Percentiles rank a stretch among this genome's conserved stretches.
Conservation (phyloP, 2,888 invertebrate genomes). For the Heterodera filipjevi region DNA sequence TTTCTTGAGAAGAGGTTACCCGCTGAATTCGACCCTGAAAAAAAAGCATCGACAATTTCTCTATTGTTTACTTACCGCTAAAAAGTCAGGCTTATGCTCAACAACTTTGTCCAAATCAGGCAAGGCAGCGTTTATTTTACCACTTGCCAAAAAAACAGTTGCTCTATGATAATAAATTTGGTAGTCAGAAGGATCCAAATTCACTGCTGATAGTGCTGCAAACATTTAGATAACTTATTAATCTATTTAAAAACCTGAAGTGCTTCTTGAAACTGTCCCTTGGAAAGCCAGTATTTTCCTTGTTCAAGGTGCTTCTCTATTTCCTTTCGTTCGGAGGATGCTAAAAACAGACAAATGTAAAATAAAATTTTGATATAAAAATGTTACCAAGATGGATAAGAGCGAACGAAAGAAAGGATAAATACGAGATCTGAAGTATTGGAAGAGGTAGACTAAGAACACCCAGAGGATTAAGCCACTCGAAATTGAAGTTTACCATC, state of each 20-base stretch:
- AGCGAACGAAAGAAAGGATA: neutral
- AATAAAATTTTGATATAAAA: slow-evolving; percentile 1
- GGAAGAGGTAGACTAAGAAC: slow-evolving; percentile 3
- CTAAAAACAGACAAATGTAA: slow-evolving; percentile 3
- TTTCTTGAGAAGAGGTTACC: slow-evolving; percentile 83
- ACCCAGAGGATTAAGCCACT: slow-evolving; percentile 13
- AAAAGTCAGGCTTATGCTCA: slow-evolving; percentile 91
- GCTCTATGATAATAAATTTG: slow-evolving; percentile 90
- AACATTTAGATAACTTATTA: slow-evolving; percentile 78
- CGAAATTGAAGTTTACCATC: slow-evolving; percentile 3
- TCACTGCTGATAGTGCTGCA: slow-evolving; percentile 98
- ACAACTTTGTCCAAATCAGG: slow-evolving; percentile 90
- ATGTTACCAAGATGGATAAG: slow-evolving; percentile 5
- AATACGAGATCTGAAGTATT: slow-evolving; percentile 4
- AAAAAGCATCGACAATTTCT: slow-evolving; percentile 23
- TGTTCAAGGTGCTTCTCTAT: slow-evolving; percentile 90
- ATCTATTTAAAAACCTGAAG: slow-evolving; percentile 17
- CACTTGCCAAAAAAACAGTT: slow-evolving; percentile 67
- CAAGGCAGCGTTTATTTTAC: slow-evolving; percentile 90
- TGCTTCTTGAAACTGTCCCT: slow-evolving; percentile 76
- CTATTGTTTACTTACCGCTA: slow-evolving; percentile 70
- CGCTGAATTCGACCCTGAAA: slow-evolving; percentile 76
- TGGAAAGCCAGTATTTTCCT: slow-evolving; percentile 86
- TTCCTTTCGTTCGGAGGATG: slow-evolving; percentile 69
- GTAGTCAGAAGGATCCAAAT: slow-evolving; percentile 92